phyloP scores from a whole-genome alignment of 2,113 vertebrate species.

The Tachysurus fulvidraco region DNA sequence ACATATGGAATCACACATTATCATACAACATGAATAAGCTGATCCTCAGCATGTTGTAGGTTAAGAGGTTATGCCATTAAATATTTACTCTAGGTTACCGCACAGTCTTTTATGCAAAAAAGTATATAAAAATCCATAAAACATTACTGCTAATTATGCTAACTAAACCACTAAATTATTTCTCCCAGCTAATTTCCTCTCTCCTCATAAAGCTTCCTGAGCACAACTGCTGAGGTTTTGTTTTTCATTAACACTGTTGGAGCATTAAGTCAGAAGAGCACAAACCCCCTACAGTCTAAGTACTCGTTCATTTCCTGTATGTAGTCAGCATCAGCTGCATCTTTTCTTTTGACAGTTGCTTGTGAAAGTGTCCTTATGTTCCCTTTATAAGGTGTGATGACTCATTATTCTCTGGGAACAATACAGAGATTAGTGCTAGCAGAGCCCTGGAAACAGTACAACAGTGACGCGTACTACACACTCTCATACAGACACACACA shows the following conservation, averaged over 20 bases:
- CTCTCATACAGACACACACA: neutral
- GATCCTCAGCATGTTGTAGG: neutral
- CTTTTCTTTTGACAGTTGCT: slow-evolving; percentile 10
- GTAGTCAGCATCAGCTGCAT: slow-evolving; percentile 33
- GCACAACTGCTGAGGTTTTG: neutral
- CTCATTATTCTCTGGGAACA: slow-evolving; percentile 35
- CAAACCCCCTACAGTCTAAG: slow-evolving; percentile 13
- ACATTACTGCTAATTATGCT: neutral
- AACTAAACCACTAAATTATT: slow-evolving; percentile 3
- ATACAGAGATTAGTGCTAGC: neutral
- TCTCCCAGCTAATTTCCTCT: neutral
- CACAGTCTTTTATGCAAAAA: neutral
- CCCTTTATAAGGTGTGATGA: slow-evolving; percentile 25
- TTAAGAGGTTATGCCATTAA: neutral
- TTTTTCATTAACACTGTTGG: slow-evolving; percentile 5
- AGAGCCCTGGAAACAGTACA: neutral
- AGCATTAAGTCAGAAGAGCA: slow-evolving; percentile 13
- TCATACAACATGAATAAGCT: neutral
- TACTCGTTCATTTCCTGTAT: slow-evolving; percentile 15
- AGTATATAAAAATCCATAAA: neutral
- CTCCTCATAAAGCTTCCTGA: slow-evolving; percentile 2
- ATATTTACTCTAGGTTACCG: neutral
- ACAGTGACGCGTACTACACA: slow-evolving; percentile 20
- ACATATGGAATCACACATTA: neutral
- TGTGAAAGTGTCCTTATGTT: slow-evolving; percentile 37